phyloP scores from a whole-genome alignment of 1,140 invertebrate genomes.

The Pseudomyrmex concolor region DNA sequence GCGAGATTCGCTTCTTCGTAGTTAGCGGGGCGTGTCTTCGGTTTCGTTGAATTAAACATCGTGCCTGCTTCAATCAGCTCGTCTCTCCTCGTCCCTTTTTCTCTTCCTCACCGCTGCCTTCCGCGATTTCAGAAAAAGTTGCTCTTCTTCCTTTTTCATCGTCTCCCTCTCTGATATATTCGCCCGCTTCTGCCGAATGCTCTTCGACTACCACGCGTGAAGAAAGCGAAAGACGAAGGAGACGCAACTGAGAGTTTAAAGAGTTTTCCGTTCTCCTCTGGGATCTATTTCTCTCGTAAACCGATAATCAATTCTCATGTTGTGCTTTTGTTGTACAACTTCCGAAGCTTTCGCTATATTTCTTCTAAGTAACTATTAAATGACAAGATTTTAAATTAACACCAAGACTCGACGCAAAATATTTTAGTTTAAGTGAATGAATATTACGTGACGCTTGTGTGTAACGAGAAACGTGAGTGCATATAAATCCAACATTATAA shows the following conservation, averaged over 20 bases:
- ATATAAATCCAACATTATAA: conserved; percentile 64
- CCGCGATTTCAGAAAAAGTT: conserved; percentile 65
- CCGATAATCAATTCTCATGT: conserved; percentile 66
- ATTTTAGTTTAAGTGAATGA: too few relatives aligned
- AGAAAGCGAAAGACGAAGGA: conserved; percentile 32
- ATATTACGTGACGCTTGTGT: not conserved
- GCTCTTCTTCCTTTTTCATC: conserved; percentile 62
- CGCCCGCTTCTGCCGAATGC: conserved; percentile 3
- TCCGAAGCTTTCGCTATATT: not conserved
- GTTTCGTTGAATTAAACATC: conserved; percentile 83
- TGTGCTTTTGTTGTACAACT: not conserved
- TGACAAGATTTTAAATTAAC: too few relatives aligned
- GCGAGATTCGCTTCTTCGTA: conserved; percentile 64
- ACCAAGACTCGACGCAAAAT: too few relatives aligned
- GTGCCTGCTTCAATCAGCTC: conserved; percentile 79
- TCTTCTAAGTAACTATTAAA: too few relatives aligned
- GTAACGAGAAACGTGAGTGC: conserved; percentile 28
- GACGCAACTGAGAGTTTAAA: conserved; percentile 67
- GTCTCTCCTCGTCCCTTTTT: conserved; percentile 49
- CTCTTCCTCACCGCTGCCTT: conserved; percentile 29
- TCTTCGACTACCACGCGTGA: conserved; percentile 14
- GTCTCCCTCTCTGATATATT: conserved; percentile 41
- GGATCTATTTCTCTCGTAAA: conserved; percentile 79
- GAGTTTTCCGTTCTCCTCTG: conserved; percentile 2
- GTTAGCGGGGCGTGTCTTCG: conserved; percentile 76